phyloP scores from a whole-genome alignment of 2,888 invertebrate species.

The Cabera pusaria region DNA sequence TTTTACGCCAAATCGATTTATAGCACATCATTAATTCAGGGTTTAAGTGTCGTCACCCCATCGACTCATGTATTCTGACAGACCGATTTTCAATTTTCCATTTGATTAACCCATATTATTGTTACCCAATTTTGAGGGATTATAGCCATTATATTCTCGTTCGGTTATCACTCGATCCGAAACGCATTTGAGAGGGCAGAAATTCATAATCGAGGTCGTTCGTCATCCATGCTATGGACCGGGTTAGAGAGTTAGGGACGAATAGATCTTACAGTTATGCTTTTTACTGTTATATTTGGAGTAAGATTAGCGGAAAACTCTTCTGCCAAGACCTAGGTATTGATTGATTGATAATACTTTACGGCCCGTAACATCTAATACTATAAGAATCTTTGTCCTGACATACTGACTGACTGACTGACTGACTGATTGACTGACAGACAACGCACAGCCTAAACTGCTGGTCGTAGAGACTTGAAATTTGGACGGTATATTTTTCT shows the following conservation, averaged over 20 bases:
- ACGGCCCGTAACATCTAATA: too few species aligned
- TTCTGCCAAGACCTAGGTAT: too few species aligned
- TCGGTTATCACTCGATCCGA: constrained; percentile 17
- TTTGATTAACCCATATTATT: constrained; percentile 31
- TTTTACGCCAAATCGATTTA: constrained; percentile 5
- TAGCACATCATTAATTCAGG: constrained; percentile 4
- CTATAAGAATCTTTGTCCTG: too few species aligned
- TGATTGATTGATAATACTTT: too few species aligned
- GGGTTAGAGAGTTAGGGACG: constrained; percentile 10
- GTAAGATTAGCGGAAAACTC: too few species aligned
- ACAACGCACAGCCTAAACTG: too few species aligned
- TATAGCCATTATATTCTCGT: constrained; percentile 27
- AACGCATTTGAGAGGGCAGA: constrained; percentile 23
- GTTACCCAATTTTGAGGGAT: constrained; percentile 29
- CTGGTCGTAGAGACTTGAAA: too few species aligned
- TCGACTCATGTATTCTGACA: constrained; percentile 20
- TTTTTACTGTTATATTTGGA: too few species aligned
- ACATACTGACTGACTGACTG: too few species aligned
- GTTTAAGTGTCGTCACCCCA: constrained; percentile 11
- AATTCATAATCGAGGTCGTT: constrained; percentile 44
- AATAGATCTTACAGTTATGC: constrained; percentile 4
- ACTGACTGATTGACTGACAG: too few species aligned
- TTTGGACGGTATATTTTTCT: too few species aligned
- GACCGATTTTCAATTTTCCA: constrained; percentile 27
- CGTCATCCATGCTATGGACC: constrained; percentile 35